Evolutionary conservation across 2,888 invertebrate species (phyloP).

Genomic region (Brachyptera risi): DNA sequence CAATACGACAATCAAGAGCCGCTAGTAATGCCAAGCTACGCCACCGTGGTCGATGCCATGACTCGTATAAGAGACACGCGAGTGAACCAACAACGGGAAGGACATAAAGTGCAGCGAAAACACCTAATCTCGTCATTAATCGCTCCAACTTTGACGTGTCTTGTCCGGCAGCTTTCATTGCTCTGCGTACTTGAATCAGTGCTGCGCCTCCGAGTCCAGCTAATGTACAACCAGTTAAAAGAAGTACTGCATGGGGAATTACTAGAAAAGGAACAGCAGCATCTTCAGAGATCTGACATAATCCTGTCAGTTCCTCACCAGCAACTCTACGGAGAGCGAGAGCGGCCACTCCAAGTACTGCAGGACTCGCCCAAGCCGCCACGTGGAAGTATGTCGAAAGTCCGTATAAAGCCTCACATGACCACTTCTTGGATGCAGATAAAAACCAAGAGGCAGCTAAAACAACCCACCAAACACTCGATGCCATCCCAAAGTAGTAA

Average conservation of each 20-base stretch:
- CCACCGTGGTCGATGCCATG: constrained; percentile 49
- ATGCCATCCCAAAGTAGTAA: constrained; percentile 75
- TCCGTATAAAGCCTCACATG: constrained; percentile 84
- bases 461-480: constrained; percentile 71
- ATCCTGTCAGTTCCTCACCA: constrained; percentile 74
- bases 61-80: constrained; percentile 62
- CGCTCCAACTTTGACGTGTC: constrained; percentile 59
- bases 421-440: constrained; percentile 89
- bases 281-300: constrained; percentile 64
- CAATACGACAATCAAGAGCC: constrained; percentile 47
- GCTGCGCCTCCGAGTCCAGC: constrained; percentile 71
- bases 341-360: constrained; percentile 78
- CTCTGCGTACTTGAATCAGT: constrained; percentile 65
- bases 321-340: constrained; percentile 73
- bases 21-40: constrained; percentile 48
- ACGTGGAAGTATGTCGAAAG: constrained; percentile 83
- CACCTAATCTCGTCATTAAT: constrained; percentile 70
- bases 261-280: constrained; percentile 59
- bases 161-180: constrained; percentile 52
- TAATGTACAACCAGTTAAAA: constrained; percentile 66
- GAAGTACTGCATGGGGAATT: constrained; percentile 57
- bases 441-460: constrained; percentile 86
- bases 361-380: constrained; percentile 83
- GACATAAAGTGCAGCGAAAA: constrained; percentile 73
- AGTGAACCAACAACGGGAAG: constrained; percentile 67